Conservation (phyloP, 2,113 vertebrate species). For the Actenoides hombroni region DNA sequence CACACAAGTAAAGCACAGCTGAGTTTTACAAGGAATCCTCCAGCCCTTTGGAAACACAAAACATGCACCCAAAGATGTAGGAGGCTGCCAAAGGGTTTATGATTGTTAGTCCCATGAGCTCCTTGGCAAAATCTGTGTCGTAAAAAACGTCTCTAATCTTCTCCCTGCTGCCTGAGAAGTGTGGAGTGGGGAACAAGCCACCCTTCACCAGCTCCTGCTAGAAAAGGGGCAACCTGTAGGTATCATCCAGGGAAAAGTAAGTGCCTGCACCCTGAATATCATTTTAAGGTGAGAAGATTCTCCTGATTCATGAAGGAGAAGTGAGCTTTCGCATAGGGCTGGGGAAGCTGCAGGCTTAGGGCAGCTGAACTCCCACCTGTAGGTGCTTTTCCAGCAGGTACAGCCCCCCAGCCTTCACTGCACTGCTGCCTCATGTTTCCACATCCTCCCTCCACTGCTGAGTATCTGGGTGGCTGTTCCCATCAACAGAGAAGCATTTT, state of each 20-base stretch:
- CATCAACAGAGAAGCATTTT: neutral
- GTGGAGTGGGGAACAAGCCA: neutral
- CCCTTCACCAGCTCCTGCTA: neutral
- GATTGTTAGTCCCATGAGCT: slow-evolving; percentile 8
- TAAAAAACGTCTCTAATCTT: neutral
- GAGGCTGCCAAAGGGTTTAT: slow-evolving; percentile 30
- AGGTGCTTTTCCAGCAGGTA: neutral
- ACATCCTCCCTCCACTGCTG: neutral
- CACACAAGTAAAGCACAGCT: neutral
- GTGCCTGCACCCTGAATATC: neutral
- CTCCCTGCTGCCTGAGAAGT: neutral
- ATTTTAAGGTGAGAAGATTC: neutral
- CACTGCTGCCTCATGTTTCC: neutral
- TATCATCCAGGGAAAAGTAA: neutral
- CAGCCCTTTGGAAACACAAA: neutral
- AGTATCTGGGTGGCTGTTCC: neutral
- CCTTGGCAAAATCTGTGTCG: neutral
- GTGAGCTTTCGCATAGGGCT: neutral
- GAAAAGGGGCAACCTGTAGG: neutral
- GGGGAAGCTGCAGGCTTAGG: neutral
- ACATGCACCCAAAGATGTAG: neutral
- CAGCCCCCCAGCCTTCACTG: neutral
- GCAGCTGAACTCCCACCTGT: neutral
- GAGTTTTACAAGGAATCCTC: slow-evolving; percentile 34
- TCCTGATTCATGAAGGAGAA: neutral